Conservation (phyloP, 2,888 invertebrate genomes). For the Mayetiola destructor region DNA sequence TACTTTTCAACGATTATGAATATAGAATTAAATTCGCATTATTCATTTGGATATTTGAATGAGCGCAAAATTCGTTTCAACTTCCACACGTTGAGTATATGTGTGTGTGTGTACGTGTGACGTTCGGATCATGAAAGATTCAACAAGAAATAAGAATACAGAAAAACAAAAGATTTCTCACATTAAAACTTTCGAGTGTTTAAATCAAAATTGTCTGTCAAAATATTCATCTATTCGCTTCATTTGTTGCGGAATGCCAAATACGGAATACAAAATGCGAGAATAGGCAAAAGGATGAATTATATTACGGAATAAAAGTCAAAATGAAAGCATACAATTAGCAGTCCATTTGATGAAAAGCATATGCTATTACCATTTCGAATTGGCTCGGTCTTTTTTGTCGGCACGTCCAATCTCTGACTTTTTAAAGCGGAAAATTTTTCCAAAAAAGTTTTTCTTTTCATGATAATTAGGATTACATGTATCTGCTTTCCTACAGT, state of each 20-base stretch:
- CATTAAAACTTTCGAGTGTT: no score
- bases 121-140: no score
- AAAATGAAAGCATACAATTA: constrained; percentile 8
- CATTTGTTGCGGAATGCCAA: no score
- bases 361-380: neutral
- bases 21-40: constrained; percentile 5
- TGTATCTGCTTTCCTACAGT: neutral
- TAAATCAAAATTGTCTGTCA: no score
- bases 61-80: no score
- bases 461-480: constrained; percentile 10
- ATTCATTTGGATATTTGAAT: neutral
- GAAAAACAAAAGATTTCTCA: no score
- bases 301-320: neutral
- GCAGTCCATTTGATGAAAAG: constrained; percentile 3
- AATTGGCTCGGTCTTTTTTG: no score
- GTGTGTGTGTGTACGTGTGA: no score
- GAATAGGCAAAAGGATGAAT: neutral
- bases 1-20: constrained; percentile 1
- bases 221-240: no score
- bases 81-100: no score
- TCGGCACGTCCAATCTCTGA: no score
- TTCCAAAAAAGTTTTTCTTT: constrained; percentile 1
- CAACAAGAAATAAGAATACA: no score
- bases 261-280: neutral
- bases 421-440: constrained; percentile 2